These are phyloP conservation scores for Apostichopus leukothele DNA, from an alignment of 53 echinoderm and acorn worm genomes.

Conservation along the genomic window DNA sequence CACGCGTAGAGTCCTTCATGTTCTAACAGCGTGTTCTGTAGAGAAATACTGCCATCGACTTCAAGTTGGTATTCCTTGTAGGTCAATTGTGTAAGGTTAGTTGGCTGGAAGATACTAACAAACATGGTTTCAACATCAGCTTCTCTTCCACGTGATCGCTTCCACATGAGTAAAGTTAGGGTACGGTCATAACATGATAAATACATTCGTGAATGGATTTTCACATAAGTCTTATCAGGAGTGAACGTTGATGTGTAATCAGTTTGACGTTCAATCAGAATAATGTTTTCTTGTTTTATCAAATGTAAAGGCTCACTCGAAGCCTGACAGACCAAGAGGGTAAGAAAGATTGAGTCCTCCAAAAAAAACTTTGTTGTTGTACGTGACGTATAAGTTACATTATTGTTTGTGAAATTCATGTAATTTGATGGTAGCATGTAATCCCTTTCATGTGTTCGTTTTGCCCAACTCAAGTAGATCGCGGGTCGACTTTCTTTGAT, in stretches of 20 bases:
- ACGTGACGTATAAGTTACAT: conserved; percentile 6
- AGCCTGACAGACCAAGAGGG: background rate
- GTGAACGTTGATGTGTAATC: background rate
- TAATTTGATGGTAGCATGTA: background rate
- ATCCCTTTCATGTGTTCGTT: background rate
- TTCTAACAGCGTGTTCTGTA: background rate
- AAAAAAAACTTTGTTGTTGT: background rate
- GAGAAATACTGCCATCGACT: background rate
- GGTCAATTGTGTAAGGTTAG: background rate
- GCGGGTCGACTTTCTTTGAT: background rate
- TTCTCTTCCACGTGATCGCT: background rate
- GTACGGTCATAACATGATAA: background rate
- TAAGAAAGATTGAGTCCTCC: background rate
- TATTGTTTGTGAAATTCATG: background rate
- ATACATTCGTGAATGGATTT: background rate
- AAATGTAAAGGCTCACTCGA: background rate
- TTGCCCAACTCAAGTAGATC: background rate
- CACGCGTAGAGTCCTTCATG: background rate
- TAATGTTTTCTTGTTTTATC: background rate
- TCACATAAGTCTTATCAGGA: background rate
- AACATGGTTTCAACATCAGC: background rate
- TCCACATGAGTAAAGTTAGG: background rate
- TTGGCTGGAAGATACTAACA: background rate
- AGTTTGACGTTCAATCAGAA: background rate
- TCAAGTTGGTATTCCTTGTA: background rate